Conservation (phyloP, 1,140 invertebrate genomes). For the Calliopsis andreniformis region DNA sequence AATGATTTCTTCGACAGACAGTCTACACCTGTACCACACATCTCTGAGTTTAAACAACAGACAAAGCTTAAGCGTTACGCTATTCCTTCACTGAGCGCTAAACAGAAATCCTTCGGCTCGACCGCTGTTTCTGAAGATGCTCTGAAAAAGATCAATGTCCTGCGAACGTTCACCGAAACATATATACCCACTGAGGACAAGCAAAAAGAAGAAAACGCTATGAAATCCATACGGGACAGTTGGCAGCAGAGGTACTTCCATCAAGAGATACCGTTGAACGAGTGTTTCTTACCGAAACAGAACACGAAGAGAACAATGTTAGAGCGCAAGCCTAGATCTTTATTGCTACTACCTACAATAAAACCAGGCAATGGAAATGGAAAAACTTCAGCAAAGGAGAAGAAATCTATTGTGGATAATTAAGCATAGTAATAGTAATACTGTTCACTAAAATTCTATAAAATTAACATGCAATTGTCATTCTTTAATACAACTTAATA, state of each 20-base stretch:
- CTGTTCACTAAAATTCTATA: no score
- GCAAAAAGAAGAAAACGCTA: neutral
- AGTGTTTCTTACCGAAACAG: neutral
- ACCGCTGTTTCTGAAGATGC: neutral
- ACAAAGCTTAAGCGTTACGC: conserved; percentile 18
- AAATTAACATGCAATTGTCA: neutral
- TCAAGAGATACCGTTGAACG: neutral
- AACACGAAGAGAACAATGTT: conserved; percentile 10
- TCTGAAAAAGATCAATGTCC: neutral
- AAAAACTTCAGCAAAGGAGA: neutral
- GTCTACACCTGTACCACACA: neutral
- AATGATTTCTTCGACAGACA: conserved; percentile 55
- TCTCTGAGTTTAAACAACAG: conserved; percentile 12
- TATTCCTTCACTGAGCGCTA: neutral
- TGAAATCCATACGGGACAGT: conserved; percentile 4
- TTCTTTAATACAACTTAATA: neutral
- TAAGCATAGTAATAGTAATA: neutral
- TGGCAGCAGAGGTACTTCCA: conserved; percentile 27
- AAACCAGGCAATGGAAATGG: neutral
- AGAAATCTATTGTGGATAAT: neutral
- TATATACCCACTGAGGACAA: conserved; percentile 1
- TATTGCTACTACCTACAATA: neutral
- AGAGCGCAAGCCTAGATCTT: conserved; percentile 20
- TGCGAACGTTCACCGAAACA: conserved; percentile 17
- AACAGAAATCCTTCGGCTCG: neutral